Evolutionary conservation across 2,888 invertebrate species (phyloP).

Genomic region (Pherbina coryleti): DNA sequence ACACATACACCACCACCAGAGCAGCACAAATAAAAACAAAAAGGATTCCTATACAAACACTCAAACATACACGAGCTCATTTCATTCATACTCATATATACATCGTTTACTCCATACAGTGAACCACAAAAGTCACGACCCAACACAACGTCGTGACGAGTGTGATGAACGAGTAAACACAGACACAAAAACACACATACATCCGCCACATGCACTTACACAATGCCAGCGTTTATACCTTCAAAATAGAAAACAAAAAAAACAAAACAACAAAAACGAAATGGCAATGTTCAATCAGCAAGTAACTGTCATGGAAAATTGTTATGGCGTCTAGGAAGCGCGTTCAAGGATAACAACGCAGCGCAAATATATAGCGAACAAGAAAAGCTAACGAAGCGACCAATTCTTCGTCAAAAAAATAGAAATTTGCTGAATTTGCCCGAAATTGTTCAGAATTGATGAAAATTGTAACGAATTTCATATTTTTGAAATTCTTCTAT

Average conservation of each 20-base stretch:
- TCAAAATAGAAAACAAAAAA: not conserved
- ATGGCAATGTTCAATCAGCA: conserved; percentile 20
- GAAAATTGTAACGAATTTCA: no score
- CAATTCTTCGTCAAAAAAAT: not conserved
- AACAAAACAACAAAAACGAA: not conserved
- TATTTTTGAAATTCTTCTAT: no score
- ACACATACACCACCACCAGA: not conserved
- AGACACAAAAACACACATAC: conserved; percentile 30
- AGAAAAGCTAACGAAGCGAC: conserved; percentile 18
- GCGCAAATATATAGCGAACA: not conserved
- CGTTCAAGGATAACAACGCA: conserved; percentile 23
- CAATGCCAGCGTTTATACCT: not conserved
- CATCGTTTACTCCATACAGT: conserved; percentile 40
- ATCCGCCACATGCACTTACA: conserved; percentile 19
- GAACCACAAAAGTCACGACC: conserved; percentile 28
- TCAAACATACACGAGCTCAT: not conserved
- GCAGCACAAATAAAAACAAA: conserved; percentile 17
- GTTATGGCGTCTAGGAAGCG: conserved; percentile 23
- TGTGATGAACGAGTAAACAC: conserved; percentile 33
- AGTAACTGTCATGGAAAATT: conserved; percentile 34
- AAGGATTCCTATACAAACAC: conserved; percentile 17
- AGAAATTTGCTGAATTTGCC: no score
- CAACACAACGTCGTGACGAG: conserved; percentile 23
- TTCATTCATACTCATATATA: conserved; percentile 31
- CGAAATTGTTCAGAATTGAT: not conserved